These are phyloP conservation scores for Lagopus muta DNA, from an alignment of 2,113 vertebrate species.

Conservation along the genomic window DNA sequence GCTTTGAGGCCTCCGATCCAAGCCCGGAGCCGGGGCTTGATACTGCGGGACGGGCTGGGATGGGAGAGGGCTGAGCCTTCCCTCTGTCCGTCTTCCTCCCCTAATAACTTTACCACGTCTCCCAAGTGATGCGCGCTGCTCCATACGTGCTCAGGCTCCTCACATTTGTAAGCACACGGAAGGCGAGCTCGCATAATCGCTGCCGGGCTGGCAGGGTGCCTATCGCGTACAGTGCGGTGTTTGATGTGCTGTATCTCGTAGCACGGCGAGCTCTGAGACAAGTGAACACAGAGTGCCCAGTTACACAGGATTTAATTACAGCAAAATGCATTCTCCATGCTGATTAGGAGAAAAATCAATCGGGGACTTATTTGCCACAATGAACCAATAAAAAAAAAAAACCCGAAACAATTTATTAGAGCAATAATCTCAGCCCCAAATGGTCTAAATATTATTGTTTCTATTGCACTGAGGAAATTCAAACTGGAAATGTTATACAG, in stretches of 20 bases:
- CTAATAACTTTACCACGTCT: neutral
- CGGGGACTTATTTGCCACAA: constrained; percentile 60
- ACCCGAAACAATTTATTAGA: constrained; percentile 42
- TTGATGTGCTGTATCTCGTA: neutral
- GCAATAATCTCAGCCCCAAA: constrained; percentile 64
- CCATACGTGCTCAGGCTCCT: neutral
- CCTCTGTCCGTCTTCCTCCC: neutral
- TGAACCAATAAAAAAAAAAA: constrained; percentile 54
- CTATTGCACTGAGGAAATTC: constrained; percentile 7
- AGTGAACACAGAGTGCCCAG: constrained; percentile 1
- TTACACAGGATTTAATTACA: constrained; percentile 70
- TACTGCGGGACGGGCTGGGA: neutral
- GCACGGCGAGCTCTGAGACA: constrained; percentile 4
- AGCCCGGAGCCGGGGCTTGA: neutral
- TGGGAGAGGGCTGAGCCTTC: neutral
- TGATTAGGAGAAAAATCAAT: constrained; percentile 68
- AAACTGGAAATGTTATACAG: neutral
- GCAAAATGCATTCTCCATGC: constrained; percentile 53
- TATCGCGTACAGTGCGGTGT: neutral
- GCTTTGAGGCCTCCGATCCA: no score
- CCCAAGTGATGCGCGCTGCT: neutral
- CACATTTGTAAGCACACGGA: neutral
- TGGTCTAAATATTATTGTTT: constrained; percentile 62
- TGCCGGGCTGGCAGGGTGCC: neutral
- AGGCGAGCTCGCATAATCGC: neutral